phyloP scores from a whole-genome alignment of 2,797 vertebrate genomes.

The Onychomys torridus region DNA sequence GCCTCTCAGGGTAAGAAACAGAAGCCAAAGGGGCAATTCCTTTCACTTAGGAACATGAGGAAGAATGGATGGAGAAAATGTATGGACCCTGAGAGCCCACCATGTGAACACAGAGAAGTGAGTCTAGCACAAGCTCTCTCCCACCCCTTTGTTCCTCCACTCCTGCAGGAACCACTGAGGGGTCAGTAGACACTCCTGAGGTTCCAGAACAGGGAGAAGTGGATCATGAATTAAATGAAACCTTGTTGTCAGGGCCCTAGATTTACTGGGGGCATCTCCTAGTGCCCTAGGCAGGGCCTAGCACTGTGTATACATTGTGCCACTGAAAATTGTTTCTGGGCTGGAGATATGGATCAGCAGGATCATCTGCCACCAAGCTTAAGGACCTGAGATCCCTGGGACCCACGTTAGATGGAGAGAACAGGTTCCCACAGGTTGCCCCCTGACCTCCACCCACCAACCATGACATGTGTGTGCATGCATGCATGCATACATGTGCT shows the following conservation, averaged over 20 bases:
- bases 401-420: no score
- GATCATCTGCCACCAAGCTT: not conserved
- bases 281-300: not conserved
- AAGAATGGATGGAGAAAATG: not conserved
- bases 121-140: not conserved
- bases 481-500: not conserved
- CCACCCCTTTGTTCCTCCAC: not conserved
- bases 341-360: not conserved
- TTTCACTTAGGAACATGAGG: not conserved
- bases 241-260: not conserved
- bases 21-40: not conserved
- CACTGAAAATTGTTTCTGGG: not conserved
- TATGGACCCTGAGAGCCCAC: no score
- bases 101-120: not conserved
- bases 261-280: not conserved
- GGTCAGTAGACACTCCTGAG: not conserved
- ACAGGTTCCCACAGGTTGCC: not conserved
- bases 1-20: not conserved
- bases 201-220: not conserved
- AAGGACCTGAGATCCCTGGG: not conserved
- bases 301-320: not conserved
- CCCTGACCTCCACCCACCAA: not conserved
- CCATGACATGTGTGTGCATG: not conserved
- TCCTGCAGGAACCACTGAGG: not conserved
- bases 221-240: not conserved